Evolutionary conservation across 30 jellyfish, hydroid and myxozoan genomes (phyloP).

Genomic region (Chrysaora quinquecirrha): DNA sequence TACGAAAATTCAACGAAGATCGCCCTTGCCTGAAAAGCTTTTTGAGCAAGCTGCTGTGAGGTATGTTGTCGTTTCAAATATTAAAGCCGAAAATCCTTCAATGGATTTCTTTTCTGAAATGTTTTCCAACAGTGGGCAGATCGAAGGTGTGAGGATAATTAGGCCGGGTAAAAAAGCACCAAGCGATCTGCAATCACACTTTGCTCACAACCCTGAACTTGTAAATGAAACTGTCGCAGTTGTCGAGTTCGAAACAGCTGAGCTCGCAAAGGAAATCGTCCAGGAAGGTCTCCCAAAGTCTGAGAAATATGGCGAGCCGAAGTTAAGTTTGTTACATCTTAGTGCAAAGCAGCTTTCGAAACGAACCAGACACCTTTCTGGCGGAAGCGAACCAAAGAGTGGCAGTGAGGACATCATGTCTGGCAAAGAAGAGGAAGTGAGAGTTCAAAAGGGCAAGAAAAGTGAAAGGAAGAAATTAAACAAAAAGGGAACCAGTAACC

Average conservation of each 20-base stretch:
- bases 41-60: slow-evolving; percentile 93
- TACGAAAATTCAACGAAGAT: slow-evolving; percentile 73
- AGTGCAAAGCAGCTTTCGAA: slow-evolving; percentile 88
- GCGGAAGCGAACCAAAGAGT: slow-evolving; percentile 66
- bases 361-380: slow-evolving; percentile 72
- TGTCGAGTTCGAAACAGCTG: slow-evolving; percentile 93
- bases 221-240: slow-evolving; percentile 87
- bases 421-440: slow-evolving; percentile 58
- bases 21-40: slow-evolving; percentile 90
- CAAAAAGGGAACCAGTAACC: slow-evolving; percentile 19
- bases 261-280: slow-evolving; percentile 74
- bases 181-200: slow-evolving; percentile 94
- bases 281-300: slow-evolving; percentile 36
- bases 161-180: slow-evolving; percentile 93
- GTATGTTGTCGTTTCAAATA: slow-evolving; percentile 83
- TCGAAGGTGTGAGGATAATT: slow-evolving; percentile 83
- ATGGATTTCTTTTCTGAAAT: slow-evolving; percentile 87
- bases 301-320: slow-evolving; percentile 58
- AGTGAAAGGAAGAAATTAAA: slow-evolving; percentile 57
- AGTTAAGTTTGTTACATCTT: slow-evolving; percentile 65
- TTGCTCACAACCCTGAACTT: slow-evolving; percentile 88
- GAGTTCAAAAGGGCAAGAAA: slow-evolving; percentile 31
- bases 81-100: slow-evolving; percentile 94
- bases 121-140: slow-evolving; percentile 70
- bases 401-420: slow-evolving; percentile 72